A percentile compares a stretch with the other conserved stretches of the same genome.
These are phyloP conservation scores for Craniophora ligustri DNA, from an alignment of 2,888 invertebrate species.

Conservation along the genomic window DNA sequence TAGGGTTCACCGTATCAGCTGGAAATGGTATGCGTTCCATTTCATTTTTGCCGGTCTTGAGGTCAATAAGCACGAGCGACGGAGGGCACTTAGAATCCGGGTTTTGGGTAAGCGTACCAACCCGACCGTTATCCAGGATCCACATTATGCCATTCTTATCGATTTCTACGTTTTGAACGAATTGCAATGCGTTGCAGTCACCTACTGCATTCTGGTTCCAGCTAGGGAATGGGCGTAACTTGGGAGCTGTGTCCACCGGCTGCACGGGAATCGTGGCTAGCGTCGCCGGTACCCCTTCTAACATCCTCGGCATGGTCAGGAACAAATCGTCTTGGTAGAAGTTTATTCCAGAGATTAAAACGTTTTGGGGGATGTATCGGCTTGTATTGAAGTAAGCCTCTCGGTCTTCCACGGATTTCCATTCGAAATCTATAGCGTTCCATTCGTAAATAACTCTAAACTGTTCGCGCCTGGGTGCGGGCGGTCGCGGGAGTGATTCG, in stretches of 20 bases:
- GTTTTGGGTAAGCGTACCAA: slow-evolving; percentile 88
- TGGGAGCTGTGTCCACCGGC: slow-evolving; percentile 88
- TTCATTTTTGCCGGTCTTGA: slow-evolving; percentile 88
- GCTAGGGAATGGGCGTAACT: slow-evolving; percentile 91
- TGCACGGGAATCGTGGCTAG: slow-evolving; percentile 84
- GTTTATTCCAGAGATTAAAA: slow-evolving; percentile 91
- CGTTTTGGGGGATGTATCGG: slow-evolving; percentile 91
- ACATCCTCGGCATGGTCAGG: slow-evolving; percentile 91
- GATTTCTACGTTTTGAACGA: slow-evolving; percentile 92
- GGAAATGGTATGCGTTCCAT: slow-evolving; percentile 90
- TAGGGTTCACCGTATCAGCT: slow-evolving; percentile 86
- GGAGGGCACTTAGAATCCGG: slow-evolving; percentile 90
- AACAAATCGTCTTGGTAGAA: slow-evolving; percentile 91
- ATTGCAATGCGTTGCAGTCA: slow-evolving; percentile 91
- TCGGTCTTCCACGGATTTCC: slow-evolving; percentile 89
- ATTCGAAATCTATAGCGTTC: slow-evolving; percentile 91
- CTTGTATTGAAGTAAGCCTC: slow-evolving; percentile 86
- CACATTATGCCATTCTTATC: slow-evolving; percentile 92
- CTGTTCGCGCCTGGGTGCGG: slow-evolving; percentile 81
- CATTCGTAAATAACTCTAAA: slow-evolving; percentile 93
- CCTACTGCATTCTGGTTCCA: slow-evolving; percentile 91
- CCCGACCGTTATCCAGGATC: slow-evolving; percentile 91
- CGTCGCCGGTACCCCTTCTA: slow-evolving; percentile 92
- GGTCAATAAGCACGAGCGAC: slow-evolving; percentile 91
- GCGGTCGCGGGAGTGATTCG: slow-evolving; percentile 69